Conservation (phyloP, 2,888 invertebrate genomes). For the Euplagia quadripunctaria region DNA sequence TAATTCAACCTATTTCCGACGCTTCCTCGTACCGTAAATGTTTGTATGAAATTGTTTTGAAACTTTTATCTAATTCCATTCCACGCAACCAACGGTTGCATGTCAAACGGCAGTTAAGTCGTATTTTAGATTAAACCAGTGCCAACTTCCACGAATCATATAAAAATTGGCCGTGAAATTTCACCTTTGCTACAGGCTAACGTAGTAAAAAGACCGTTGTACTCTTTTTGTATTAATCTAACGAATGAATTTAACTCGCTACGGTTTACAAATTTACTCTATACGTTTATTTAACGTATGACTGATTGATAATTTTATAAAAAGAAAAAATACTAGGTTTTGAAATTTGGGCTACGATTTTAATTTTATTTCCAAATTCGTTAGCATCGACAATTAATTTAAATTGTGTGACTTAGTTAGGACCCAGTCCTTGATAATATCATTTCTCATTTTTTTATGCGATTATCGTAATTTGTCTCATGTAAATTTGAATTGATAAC, state of each 20-base stretch:
- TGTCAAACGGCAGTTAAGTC: constrained; percentile 74
- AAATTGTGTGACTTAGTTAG: not conserved
- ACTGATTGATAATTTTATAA: constrained; percentile 6
- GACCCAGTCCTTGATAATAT: too few species aligned
- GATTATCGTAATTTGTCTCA: constrained; percentile 13
- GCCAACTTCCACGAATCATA: constrained; percentile 82
- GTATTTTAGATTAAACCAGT: constrained; percentile 82
- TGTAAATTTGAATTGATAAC: constrained; percentile 30
- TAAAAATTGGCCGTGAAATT: constrained; percentile 86
- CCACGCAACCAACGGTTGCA: constrained; percentile 72
- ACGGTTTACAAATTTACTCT: constrained; percentile 12
- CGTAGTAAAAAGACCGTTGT: constrained; percentile 65
- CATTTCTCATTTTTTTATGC: too few species aligned
- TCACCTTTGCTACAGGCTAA: constrained; percentile 74
- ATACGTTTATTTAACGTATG: constrained; percentile 13
- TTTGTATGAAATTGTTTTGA: constrained; percentile 69
- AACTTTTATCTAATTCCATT: constrained; percentile 72
- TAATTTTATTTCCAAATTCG: not conserved
- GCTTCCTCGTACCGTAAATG: constrained; percentile 57
- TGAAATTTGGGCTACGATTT: not conserved
- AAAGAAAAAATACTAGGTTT: not conserved
- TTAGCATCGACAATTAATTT: not conserved
- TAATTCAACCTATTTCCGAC: constrained; percentile 41
- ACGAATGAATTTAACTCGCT: constrained; percentile 42
- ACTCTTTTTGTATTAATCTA: constrained; percentile 57